Evolutionary conservation across 2,797 vertebrate species (phyloP), one percentile per base, ranked within the genome.

Genomic region (Sebastes hopkinsi): DNA sequence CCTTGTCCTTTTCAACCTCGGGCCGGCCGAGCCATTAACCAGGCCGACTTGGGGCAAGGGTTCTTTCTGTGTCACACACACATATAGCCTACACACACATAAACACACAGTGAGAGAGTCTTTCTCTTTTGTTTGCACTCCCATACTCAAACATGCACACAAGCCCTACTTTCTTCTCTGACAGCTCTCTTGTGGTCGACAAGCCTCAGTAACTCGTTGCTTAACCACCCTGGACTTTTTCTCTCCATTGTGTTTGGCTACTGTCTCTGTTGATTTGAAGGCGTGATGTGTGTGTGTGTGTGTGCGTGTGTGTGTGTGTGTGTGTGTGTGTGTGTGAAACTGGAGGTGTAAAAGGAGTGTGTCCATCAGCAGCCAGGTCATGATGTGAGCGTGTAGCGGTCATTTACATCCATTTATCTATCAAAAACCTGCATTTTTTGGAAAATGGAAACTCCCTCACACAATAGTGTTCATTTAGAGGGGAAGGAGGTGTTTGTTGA

Each of bases 151-250:
- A 90, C 88, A 91, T 85, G 85, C 88, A 91, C 91, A 92, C 89
- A 91, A 87, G 84, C 83, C 85, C 85, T 80, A 87, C 88, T 91
- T 92, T 91, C 88, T 90, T 89, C 79, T 82, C 89, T 93, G 90
- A 93, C 93, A 92, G 89, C 90, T 92, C 91, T 92, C 89, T 91
- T 90, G 89, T 91, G 91, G 90, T 92, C 80, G 87, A 90, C 91
- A 86, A 91, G 93, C 89, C 88, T 92, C 89, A 88, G 83, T 90
- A 90, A 92, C 89, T 89, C 82, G 72, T 89, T 92, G 87, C 90
- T 92, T 88, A 89, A 94, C 93, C 90, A 89, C 82, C 82, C 80
- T 84, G 81, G 82, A 93, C 87, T 88, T 86, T 84, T 91, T 84
- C 80, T 89, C 78, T 89, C 82, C 78, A 86, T 91, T 91, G 82